Percentiles rank a stretch among this genome's conserved stretches.
phyloP scores from a whole-genome alignment of 2,888 invertebrate genomes.

The Bellardia bayeri region DNA sequence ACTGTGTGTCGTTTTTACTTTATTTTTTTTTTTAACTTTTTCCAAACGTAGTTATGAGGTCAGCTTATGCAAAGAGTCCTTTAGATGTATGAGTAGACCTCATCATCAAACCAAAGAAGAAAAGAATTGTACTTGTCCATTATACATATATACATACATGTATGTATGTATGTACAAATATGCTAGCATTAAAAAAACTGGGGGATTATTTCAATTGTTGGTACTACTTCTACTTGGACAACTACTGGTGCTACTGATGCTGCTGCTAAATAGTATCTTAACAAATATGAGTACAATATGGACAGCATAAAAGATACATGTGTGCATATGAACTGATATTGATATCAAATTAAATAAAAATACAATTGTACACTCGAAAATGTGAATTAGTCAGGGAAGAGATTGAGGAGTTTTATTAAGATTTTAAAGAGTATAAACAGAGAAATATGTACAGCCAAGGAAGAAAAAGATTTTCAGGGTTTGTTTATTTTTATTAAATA shows the following conservation, averaged over 20 bases:
- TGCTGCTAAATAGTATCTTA: constrained; percentile 30
- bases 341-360: constrained; percentile 62
- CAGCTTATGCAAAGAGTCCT: constrained; percentile 39
- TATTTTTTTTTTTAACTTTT: neutral
- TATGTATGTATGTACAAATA: constrained; percentile 22
- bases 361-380: constrained; percentile 22
- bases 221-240: neutral
- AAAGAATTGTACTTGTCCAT: constrained; percentile 46
- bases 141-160: neutral
- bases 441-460: too few relatives aligned
- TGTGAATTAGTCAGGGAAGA: neutral
- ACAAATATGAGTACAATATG: constrained; percentile 47
- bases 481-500: too few relatives aligned
- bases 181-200: constrained; percentile 9
- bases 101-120: constrained; percentile 13
- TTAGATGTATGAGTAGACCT: constrained; percentile 21
- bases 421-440: too few relatives aligned
- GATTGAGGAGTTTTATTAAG: neutral
- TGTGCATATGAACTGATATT: constrained; percentile 52
- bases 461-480: too few relatives aligned
- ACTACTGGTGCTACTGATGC: constrained; percentile 6
- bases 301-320: constrained; percentile 31
- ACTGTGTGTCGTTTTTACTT: constrained; percentile 56
- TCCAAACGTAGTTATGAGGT: neutral
- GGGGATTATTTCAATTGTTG: constrained; percentile 51